A percentile compares a stretch with the other conserved stretches of the same genome.
Evolutionary conservation across 2,113 vertebrate species (phyloP).

Genomic region (Turdus rufiventris): DNA sequence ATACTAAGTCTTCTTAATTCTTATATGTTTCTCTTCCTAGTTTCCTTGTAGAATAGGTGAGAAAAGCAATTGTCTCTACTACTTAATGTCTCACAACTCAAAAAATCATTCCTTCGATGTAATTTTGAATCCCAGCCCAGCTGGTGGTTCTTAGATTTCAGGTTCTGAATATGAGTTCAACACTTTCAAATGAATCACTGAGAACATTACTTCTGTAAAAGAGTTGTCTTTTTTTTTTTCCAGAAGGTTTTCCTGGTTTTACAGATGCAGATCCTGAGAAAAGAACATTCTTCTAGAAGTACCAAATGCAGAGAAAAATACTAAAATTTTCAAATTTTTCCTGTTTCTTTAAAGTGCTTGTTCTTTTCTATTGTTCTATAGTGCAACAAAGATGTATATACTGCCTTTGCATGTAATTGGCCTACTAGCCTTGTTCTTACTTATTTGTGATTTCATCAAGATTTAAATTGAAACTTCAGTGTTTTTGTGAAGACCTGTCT

Average conservation of each 20-base stretch:
- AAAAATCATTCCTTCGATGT: constrained; percentile 39
- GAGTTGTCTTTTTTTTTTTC: neutral
- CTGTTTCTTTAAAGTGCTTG: neutral
- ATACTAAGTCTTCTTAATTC: constrained; percentile 50
- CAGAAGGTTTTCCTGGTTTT: constrained; percentile 48
- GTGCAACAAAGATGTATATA: neutral
- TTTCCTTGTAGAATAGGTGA: constrained; percentile 61
- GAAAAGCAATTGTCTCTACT: constrained; percentile 63
- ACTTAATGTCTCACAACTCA: constrained; percentile 45
- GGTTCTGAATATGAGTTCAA: constrained; percentile 57
- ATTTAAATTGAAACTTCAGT: constrained; percentile 13
- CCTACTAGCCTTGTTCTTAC: neutral
- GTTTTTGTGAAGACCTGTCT: neutral
- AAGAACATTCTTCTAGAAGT: constrained; percentile 45
- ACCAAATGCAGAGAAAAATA: constrained; percentile 47
- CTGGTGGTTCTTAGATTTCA: constrained; percentile 63
- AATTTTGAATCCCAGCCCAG: constrained; percentile 65
- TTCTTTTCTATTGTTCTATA: neutral
- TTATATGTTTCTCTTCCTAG: constrained; percentile 56
- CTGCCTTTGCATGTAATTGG: neutral
- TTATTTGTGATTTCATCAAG: constrained; percentile 31
- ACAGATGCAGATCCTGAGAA: constrained; percentile 27
- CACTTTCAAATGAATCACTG: constrained; percentile 68
- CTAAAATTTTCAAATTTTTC: neutral
- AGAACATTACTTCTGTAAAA: constrained; percentile 58